phyloP scores from a whole-genome alignment of 2,113 vertebrate genomes.

The Brachypodius melanocephalos region DNA sequence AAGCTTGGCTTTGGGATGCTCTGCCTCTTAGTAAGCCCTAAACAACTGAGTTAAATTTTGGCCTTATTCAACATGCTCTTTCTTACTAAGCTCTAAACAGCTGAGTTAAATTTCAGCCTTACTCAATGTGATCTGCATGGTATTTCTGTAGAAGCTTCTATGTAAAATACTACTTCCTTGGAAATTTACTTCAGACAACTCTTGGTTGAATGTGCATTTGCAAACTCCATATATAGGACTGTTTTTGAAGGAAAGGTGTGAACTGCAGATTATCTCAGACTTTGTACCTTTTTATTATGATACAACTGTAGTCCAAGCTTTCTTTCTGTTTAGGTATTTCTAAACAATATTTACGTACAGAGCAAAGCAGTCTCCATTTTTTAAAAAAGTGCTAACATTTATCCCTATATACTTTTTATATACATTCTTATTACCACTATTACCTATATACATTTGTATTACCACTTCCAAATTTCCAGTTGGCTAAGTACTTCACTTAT shows the following conservation, averaged over 20 bases:
- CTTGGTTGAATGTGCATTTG: neutral
- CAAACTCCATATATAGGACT: neutral
- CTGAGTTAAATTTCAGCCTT: neutral
- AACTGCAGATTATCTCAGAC: neutral
- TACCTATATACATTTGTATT: neutral
- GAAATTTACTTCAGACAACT: neutral
- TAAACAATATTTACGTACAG: neutral
- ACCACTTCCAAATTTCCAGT: neutral
- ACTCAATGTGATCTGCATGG: neutral
- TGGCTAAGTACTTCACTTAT: neutral
- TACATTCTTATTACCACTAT: neutral
- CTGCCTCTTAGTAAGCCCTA: neutral
- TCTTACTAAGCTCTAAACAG: neutral
- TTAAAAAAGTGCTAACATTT: neutral
- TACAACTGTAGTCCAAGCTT: neutral
- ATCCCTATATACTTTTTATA: neutral
- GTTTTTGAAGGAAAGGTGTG: neutral
- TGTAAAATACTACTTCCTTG: neutral
- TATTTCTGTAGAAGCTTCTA: neutral
- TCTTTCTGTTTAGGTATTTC: neutral
- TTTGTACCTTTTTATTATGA: neutral
- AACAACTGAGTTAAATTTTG: neutral
- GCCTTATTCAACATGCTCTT: neutral
- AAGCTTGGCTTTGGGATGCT: neutral
- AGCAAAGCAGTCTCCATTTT: neutral